Conservation (phyloP, 2,113 vertebrate species). For the Cavia aperea region DNA sequence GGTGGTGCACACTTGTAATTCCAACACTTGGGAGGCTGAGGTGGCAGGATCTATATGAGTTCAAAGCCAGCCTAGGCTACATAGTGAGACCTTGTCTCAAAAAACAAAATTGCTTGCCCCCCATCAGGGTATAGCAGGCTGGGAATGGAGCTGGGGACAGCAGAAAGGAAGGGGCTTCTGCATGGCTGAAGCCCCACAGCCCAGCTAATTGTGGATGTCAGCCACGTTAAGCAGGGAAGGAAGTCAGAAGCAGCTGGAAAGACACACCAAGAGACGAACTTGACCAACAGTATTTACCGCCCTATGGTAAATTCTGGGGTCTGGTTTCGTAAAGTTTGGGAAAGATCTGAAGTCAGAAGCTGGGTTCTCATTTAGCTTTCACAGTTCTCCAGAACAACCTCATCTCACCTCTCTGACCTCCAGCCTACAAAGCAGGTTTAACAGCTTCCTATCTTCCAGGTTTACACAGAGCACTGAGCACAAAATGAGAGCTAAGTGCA, state of each 20-base stretch:
- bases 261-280: background rate
- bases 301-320: background rate
- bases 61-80: background rate
- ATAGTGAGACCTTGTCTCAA: background rate
- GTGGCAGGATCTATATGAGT: background rate
- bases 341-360: background rate
- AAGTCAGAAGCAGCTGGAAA: background rate
- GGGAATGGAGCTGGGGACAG: background rate
- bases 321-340: background rate
- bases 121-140: too few species aligned
- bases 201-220: background rate
- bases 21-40: background rate
- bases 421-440: background rate
- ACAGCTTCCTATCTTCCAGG: background rate
- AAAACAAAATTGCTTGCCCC: background rate
- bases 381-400: background rate
- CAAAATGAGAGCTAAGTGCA: background rate
- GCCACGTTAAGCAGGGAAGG: background rate
- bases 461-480: background rate
- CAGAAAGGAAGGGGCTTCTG: background rate
- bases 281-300: background rate
- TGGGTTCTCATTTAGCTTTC: background rate
- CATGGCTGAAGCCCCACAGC: rapidly evolving
- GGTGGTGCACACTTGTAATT: background rate
- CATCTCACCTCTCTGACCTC: background rate